Evolutionary conservation across 2,797 vertebrate genomes (phyloP).

Genomic region (Eulemur rubriventer): DNA sequence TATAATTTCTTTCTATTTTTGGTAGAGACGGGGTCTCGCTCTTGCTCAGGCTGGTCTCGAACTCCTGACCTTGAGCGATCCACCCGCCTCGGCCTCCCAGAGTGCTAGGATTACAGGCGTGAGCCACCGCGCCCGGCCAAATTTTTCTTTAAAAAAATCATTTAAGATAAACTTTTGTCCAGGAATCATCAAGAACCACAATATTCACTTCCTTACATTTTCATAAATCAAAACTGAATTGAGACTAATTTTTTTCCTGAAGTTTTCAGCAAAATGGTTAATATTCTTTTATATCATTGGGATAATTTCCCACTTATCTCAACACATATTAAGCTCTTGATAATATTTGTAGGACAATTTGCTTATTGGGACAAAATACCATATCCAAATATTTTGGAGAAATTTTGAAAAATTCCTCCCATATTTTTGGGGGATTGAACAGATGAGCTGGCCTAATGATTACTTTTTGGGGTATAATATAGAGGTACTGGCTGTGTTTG

Average conservation of each 20-base stretch:
- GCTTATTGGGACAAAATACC: not conserved
- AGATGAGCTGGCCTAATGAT: not conserved
- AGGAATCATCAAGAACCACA: not conserved
- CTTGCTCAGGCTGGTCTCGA: too few relatives aligned
- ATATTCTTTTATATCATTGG: not conserved
- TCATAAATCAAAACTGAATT: conserved; percentile 11
- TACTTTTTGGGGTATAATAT: not conserved
- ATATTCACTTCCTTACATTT: not conserved
- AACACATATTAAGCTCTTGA: not conserved
- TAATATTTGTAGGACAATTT: conserved; percentile 26
- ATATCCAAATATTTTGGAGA: conserved; percentile 21
- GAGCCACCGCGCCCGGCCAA: too few relatives aligned
- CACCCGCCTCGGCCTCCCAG: too few relatives aligned
- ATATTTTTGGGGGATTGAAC: not conserved
- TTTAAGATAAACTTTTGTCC: not conserved
- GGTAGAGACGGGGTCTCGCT: too few relatives aligned
- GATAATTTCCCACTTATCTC: not conserved
- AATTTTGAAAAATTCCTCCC: not conserved
- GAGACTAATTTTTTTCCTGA: not conserved
- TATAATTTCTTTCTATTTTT: too few relatives aligned
- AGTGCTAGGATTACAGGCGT: too few relatives aligned
- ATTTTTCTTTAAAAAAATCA: not conserved
- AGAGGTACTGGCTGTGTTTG: not conserved
- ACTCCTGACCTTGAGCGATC: too few relatives aligned
- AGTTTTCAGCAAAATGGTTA: conserved; percentile 9